Evolutionary conservation across 2,113 vertebrate genomes (phyloP).

Genomic region (Mesoclemmys tuberculata): DNA sequence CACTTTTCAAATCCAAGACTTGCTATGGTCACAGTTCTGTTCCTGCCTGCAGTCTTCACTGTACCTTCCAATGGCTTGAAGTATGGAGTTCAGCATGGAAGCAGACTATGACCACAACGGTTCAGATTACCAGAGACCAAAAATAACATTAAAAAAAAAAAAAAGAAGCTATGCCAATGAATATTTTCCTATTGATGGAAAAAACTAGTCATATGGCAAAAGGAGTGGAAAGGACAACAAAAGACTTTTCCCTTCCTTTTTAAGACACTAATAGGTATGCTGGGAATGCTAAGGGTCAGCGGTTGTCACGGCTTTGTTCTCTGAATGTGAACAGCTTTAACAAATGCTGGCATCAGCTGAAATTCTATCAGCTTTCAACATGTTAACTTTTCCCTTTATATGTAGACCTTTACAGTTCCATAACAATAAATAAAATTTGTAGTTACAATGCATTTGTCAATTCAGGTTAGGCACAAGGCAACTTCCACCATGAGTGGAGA

Average conservation of each 20-base stretch:
- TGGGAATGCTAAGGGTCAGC: constrained; percentile 92
- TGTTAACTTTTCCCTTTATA: constrained; percentile 93
- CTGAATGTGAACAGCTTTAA: constrained; percentile 84
- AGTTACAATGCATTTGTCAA: constrained; percentile 99
- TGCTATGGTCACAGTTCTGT: constrained; percentile 82
- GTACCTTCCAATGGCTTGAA: constrained; percentile 39
- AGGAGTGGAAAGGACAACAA: constrained; percentile 81
- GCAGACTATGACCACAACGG: constrained; percentile 76
- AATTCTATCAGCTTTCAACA: constrained; percentile 85
- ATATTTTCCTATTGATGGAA: constrained; percentile 85
- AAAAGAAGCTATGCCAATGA: constrained; percentile 82
- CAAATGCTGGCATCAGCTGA: constrained; percentile 86
- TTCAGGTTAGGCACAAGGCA: constrained; percentile 99
- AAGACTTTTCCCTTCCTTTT: constrained; percentile 86
- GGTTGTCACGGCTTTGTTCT: constrained; percentile 86
- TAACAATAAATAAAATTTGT: constrained; percentile 99
- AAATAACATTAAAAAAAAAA: constrained; percentile 77
- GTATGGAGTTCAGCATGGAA: constrained; percentile 46
- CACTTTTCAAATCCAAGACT: constrained; percentile 83
- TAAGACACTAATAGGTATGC: constrained; percentile 95
- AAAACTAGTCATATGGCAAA: constrained; percentile 91
- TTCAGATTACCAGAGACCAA: constrained; percentile 84
- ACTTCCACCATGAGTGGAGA: constrained; percentile 91
- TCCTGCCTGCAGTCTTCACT: constrained; percentile 60
- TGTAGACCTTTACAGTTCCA: constrained; percentile 92